Evolutionary conservation across 2,113 vertebrate genomes (phyloP).

Genomic region (Rhinolophus ferrumequinum): DNA sequence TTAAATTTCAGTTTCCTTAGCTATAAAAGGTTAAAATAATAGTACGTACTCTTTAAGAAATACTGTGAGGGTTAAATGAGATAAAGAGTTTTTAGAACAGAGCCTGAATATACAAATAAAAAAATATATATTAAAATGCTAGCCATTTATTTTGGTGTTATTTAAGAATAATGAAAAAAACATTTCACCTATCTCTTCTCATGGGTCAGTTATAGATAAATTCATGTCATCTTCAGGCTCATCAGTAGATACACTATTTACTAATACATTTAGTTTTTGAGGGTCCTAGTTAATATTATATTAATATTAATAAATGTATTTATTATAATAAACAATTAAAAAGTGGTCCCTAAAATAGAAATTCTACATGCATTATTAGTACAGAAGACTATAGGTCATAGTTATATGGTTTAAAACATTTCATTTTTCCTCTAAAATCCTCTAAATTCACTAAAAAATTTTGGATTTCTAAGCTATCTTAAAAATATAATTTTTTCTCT

Average conservation of each 20-base stretch:
- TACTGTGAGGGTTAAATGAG: not conserved
- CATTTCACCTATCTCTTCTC: not conserved
- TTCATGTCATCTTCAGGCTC: not conserved
- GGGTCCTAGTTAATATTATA: not conserved
- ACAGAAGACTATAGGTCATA: not conserved
- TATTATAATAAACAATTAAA: not conserved
- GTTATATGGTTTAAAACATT: not conserved
- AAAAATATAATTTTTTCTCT: not conserved
- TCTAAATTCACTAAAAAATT: not conserved
- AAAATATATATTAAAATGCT: not conserved
- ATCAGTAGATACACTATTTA: not conserved
- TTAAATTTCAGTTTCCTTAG: not conserved
- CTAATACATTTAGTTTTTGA: not conserved
- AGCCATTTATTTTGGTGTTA: not conserved
- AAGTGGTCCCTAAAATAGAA: not conserved
- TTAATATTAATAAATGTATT: constrained; percentile 1
- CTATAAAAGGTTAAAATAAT: not conserved
- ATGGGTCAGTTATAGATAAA: not conserved
- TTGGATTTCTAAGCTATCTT: not conserved
- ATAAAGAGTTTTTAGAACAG: not conserved
- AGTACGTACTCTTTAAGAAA: not conserved
- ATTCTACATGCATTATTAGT: not conserved
- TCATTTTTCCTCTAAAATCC: not conserved
- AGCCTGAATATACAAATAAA: not conserved
- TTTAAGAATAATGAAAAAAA: not conserved